Evolutionary conservation across 1,140 invertebrate genomes (phyloP).

Genomic region (Trachymyrmex cornetzi): DNA sequence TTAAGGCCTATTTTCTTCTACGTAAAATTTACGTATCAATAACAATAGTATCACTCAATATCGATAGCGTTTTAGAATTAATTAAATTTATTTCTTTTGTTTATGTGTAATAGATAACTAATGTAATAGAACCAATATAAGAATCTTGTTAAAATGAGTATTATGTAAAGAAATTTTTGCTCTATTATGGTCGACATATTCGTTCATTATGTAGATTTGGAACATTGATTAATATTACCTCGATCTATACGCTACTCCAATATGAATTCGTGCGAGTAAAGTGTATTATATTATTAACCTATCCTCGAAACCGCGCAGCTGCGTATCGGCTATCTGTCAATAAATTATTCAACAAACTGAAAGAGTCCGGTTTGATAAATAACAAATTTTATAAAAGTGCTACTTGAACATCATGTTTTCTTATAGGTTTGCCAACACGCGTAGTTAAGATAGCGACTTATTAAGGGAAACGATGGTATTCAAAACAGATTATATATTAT

Average conservation of each 20-base stretch:
- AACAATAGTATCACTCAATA: no score
- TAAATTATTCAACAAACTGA: constrained; percentile 55
- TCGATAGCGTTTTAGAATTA: not conserved
- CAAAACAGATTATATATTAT: constrained; percentile 1
- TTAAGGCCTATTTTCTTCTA: no score
- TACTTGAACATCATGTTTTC: constrained; percentile 24
- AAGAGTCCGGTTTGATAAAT: constrained; percentile 43
- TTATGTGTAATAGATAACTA: not conserved
- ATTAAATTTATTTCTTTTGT: constrained; percentile 4
- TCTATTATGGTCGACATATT: not conserved
- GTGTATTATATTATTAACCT: constrained; percentile 62
- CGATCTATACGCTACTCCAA: not conserved
- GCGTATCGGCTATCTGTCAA: constrained; percentile 59
- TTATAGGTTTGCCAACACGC: not conserved
- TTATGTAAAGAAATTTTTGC: not conserved
- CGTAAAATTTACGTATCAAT: no score
- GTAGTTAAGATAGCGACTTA: not conserved
- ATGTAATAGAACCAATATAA: not conserved
- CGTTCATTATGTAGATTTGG: constrained; percentile 4
- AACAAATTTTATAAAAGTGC: constrained; percentile 53
- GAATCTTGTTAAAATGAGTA: not conserved
- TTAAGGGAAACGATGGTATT: not conserved
- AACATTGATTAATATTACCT: constrained; percentile 46
- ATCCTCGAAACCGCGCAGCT: constrained; percentile 53
- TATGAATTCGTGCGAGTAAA: constrained; percentile 55